A percentile compares a stretch with the other conserved stretches of the same genome.
Evolutionary conservation across 2,797 vertebrate genomes (phyloP).

Genomic region (Pseudomugil gertrudae): DNA sequence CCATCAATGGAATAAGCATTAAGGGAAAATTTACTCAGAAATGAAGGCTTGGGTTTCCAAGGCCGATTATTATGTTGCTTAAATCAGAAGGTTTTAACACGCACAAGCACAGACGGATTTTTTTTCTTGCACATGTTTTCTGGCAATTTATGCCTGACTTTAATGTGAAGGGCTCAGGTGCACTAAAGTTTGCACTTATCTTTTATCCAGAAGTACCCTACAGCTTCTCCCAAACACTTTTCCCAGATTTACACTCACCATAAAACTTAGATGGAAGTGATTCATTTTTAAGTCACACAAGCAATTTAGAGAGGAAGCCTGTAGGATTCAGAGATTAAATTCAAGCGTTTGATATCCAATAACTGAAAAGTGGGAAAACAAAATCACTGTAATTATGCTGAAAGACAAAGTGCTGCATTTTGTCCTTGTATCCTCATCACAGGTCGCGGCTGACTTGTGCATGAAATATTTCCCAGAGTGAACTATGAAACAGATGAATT

Average conservation of each 20-base stretch:
- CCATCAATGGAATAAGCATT: constrained; percentile 39
- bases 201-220: too few relatives aligned
- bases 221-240: too few relatives aligned
- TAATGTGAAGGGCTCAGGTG: too few relatives aligned
- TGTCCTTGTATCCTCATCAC: constrained; percentile 13
- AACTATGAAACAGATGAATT: constrained; percentile 60
- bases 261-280: constrained; percentile 49
- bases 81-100: not conserved
- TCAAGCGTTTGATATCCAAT: constrained; percentile 22
- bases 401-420: constrained; percentile 24
- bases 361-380: constrained; percentile 14
- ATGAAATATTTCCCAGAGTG: constrained; percentile 22
- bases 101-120: not conserved
- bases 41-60: constrained; percentile 24
- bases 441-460: constrained; percentile 18
- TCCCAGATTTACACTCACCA: too few relatives aligned
- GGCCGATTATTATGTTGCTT: constrained; percentile 25
- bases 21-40: constrained; percentile 42
- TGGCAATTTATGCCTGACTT: too few relatives aligned
- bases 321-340: not conserved
- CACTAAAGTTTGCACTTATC: too few relatives aligned
- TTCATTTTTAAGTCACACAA: constrained; percentile 30
- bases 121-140: too few relatives aligned
- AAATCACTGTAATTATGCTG: constrained; percentile 20
- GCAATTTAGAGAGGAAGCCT: not conserved